Percentiles rank a stretch among this genome's conserved stretches.
These are phyloP conservation scores for Charanyca ferruginea DNA, from an alignment of 2,888 invertebrate species.

Conservation along the genomic window DNA sequence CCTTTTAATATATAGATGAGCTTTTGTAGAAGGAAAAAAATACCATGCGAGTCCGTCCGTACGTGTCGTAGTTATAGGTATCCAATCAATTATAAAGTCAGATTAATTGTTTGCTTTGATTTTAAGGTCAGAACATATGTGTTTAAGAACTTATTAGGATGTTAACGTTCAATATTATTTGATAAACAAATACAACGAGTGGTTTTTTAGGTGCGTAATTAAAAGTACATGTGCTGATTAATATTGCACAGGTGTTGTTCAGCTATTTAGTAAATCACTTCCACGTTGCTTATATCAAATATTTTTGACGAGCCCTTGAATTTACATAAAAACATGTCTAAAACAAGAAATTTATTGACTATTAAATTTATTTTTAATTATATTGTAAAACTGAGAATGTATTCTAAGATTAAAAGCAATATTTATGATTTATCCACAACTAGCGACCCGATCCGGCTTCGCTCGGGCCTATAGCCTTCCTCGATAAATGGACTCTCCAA, in stretches of 20 bases:
- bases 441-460: too few species aligned
- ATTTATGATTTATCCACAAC: constrained; percentile 40
- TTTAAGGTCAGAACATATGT: constrained; percentile 45
- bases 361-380: constrained; percentile 13
- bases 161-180: constrained; percentile 46
- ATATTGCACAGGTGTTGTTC: constrained; percentile 53
- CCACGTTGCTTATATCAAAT: constrained; percentile 43
- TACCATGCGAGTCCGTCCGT: not conserved
- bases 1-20: constrained; percentile 37
- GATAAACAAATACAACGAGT: constrained; percentile 41
- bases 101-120: constrained; percentile 51
- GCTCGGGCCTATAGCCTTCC: too few species aligned
- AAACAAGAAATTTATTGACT: constrained; percentile 19
- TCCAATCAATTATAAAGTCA: constrained; percentile 29
- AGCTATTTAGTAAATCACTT: constrained; percentile 34
- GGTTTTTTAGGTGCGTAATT: constrained; percentile 34
- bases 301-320: constrained; percentile 46
- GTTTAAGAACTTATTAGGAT: constrained; percentile 43
- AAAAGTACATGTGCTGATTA: constrained; percentile 43
- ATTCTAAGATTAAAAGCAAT: constrained; percentile 5
- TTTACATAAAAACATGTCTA: constrained; percentile 19
- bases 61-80: not conserved
- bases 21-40: constrained; percentile 26
- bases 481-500: too few species aligned
- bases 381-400: constrained; percentile 11